A percentile compares a stretch with the other conserved stretches of the same genome.
These are phyloP conservation scores for Lagria hirta DNA, from an alignment of 2,888 invertebrate genomes.

Conservation along the genomic window DNA sequence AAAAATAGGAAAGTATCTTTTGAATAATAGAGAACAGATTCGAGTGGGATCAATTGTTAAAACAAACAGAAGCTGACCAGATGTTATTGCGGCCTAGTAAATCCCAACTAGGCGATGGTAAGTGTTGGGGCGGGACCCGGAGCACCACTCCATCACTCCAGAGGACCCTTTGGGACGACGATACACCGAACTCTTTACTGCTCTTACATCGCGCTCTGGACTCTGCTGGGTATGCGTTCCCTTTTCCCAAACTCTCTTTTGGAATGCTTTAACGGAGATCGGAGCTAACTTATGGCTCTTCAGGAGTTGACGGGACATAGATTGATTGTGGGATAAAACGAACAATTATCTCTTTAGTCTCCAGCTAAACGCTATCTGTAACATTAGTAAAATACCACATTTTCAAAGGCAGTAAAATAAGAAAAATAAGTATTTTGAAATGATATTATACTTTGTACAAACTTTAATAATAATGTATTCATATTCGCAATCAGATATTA, in stretches of 20 bases:
- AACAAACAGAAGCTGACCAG: conserved; percentile 45
- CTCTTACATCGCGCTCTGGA: conserved; percentile 35
- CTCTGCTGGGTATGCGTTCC: too few relatives aligned
- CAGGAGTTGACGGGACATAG: conserved; percentile 31
- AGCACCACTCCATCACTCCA: conserved; percentile 48
- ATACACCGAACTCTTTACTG: conserved; percentile 40
- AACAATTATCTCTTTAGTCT: too few relatives aligned
- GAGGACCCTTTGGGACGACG: conserved; percentile 38
- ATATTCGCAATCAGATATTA: too few relatives aligned
- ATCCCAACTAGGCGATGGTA: conserved; percentile 48
- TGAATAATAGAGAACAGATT: conserved; percentile 46
- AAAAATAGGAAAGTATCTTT: conserved; percentile 30
- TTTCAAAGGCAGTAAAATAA: too few relatives aligned
- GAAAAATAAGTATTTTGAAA: too few relatives aligned
- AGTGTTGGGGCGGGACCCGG: conserved; percentile 43
- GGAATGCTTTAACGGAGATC: conserved; percentile 32
- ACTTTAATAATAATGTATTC: too few relatives aligned
- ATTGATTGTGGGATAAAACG: conserved; percentile 30
- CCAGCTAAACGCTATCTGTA: too few relatives aligned
- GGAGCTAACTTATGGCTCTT: conserved; percentile 43
- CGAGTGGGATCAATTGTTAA: conserved; percentile 46
- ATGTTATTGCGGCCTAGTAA: conserved; percentile 45
- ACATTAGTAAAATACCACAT: too few relatives aligned
- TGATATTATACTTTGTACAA: too few relatives aligned
- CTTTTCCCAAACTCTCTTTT: conserved; percentile 37